Evolutionary conservation across 1,140 invertebrate species (phyloP).

Genomic region (Caenorhabditis tropicalis): DNA sequence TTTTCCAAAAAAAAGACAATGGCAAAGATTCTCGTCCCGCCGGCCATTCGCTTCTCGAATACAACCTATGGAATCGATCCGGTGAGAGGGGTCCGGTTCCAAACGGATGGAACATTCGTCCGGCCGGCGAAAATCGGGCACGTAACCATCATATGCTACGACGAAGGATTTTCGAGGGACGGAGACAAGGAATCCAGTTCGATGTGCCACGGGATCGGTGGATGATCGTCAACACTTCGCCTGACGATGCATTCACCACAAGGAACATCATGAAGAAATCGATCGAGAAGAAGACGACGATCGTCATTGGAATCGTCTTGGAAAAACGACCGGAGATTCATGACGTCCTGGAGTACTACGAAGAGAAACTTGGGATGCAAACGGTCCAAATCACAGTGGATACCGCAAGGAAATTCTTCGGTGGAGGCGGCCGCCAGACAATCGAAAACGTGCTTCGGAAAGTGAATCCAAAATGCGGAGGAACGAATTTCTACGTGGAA

Average conservation of each 20-base stretch:
- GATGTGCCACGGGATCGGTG: not conserved
- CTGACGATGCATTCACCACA: too few relatives aligned
- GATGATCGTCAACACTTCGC: too few relatives aligned
- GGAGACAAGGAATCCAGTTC: not conserved
- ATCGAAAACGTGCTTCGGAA: not conserved
- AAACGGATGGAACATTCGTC: not conserved
- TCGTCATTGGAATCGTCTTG: not conserved
- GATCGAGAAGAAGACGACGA: not conserved
- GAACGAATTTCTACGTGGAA: not conserved
- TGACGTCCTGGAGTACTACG: not conserved
- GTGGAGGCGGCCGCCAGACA: not conserved
- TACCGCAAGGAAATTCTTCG: not conserved
- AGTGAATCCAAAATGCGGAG: not conserved
- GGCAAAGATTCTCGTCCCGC: not conserved
- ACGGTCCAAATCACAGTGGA: not conserved
- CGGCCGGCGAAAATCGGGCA: not conserved
- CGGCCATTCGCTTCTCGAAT: not conserved
- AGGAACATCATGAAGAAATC: not conserved
- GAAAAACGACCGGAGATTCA: not conserved
- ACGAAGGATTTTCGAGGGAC: not conserved
- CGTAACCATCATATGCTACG: not conserved
- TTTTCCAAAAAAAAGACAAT: too few relatives aligned
- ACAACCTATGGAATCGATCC: not conserved
- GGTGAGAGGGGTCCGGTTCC: not conserved
- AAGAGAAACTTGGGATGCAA: not conserved